phyloP scores from a whole-genome alignment of 2,797 vertebrate species.

The Numenius phaeopus region DNA sequence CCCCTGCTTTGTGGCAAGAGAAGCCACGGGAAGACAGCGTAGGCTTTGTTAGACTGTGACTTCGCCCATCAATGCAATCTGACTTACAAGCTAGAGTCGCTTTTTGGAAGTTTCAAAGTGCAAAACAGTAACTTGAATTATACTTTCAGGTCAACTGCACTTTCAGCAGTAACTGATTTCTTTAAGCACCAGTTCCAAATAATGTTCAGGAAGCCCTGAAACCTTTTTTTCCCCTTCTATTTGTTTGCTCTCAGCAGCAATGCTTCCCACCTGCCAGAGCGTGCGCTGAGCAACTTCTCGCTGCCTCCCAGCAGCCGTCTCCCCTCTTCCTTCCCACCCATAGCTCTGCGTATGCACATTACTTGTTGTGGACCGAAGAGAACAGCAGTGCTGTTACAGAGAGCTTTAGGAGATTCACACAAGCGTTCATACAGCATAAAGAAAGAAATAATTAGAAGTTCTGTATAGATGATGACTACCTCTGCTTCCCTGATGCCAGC shows the following conservation, averaged over 20 bases:
- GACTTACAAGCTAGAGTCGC: neutral
- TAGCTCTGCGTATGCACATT: fast-evolving
- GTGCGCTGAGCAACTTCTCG: fast-evolving
- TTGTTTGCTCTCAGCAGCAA: neutral
- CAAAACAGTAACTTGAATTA: neutral
- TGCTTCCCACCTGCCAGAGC: neutral
- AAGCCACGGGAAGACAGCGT: neutral
- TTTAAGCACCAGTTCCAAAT: neutral
- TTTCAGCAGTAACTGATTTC: neutral
- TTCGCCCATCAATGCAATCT: neutral
- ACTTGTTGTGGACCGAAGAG: neutral
- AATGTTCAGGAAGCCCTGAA: neutral
- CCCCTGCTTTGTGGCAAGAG: neutral
- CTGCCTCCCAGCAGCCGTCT: neutral
- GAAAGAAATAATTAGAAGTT: neutral
- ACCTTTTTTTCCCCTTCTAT: neutral
- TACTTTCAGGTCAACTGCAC: neutral
- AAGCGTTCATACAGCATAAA: neutral
- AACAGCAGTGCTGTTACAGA: neutral
- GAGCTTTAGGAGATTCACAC: neutral
- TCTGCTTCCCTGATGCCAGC: neutral
- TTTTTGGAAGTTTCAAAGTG: neutral
- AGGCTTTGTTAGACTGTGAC: neutral
- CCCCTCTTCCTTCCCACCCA: neutral
- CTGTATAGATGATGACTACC: neutral